These are phyloP conservation scores for Chrysolina haemoptera DNA, from an alignment of 2,888 invertebrate species.

Conservation along the genomic window DNA sequence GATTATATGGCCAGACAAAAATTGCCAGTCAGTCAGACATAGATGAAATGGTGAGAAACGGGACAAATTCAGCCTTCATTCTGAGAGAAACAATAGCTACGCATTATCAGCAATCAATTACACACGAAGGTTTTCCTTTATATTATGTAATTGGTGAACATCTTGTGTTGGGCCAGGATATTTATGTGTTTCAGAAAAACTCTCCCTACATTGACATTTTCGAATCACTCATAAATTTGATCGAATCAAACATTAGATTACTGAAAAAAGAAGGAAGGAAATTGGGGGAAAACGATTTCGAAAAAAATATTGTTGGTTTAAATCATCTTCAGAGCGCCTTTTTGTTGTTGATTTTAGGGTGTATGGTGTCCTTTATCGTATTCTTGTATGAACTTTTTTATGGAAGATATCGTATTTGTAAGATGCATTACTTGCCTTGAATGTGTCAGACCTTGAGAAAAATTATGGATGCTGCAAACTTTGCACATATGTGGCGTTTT, in stretches of 20 bases:
- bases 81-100: background rate
- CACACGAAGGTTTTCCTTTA: background rate
- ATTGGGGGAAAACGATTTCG: background rate
- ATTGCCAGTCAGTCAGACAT: background rate
- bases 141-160: background rate
- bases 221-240: background rate
- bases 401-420: background rate
- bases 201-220: slow-evolving; percentile 3
- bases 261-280: background rate
- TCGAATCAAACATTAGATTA: background rate
- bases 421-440: background rate
- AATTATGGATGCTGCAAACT: too few relatives aligned
- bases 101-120: background rate
- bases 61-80: background rate
- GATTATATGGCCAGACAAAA: background rate
- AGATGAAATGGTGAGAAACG: background rate
- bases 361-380: background rate
- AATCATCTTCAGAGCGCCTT: background rate
- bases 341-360: background rate
- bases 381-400: background rate
- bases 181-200: background rate
- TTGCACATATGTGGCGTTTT: too few relatives aligned
- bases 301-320: background rate
- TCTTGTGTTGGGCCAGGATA: background rate
- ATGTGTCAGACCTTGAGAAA: background rate